phyloP scores from a whole-genome alignment of 1,140 invertebrate species.

The Scaptomyza hsui region DNA sequence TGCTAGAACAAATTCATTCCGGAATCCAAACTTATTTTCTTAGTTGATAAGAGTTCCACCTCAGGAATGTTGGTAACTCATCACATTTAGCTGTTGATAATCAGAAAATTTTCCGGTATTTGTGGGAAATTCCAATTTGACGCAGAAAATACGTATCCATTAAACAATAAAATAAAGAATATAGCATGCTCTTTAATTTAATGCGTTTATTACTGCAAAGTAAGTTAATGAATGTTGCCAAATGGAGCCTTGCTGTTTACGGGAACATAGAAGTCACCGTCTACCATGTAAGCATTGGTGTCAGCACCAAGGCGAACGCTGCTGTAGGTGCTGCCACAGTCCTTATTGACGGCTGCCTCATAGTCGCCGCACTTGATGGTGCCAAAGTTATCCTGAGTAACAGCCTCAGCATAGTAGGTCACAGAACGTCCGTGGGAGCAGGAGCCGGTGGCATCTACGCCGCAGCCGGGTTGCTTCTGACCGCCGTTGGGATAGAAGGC shows the following conservation, averaged over 20 bases:
- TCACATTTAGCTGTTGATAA: too few species aligned
- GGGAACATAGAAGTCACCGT: conserved; percentile 70
- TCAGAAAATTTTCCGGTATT: too few species aligned
- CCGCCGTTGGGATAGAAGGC: conserved; percentile 86
- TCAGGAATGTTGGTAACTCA: too few species aligned
- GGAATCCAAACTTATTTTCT: too few species aligned
- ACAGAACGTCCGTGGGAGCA: conserved; percentile 85
- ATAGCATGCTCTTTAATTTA: too few species aligned
- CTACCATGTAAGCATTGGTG: conserved; percentile 67
- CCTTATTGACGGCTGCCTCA: conserved; percentile 53
- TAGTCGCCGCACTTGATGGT: conserved; percentile 61
- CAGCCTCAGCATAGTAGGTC: conserved; percentile 85
- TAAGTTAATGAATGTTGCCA: conserved; percentile 7
- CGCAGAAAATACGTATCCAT: too few species aligned
- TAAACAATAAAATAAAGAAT: too few species aligned
- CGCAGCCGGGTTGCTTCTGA: conserved; percentile 85
- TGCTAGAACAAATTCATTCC: too few species aligned
- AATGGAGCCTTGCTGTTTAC: conserved; percentile 20
- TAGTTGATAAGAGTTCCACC: too few species aligned
- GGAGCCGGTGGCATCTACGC: conserved; percentile 56
- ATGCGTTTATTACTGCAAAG: too few species aligned
- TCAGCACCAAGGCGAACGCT: conserved; percentile 81
- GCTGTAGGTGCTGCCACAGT: conserved; percentile 70
- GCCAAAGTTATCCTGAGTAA: conserved; percentile 57
- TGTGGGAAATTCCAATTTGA: too few species aligned